Evolutionary conservation across 2,797 vertebrate genomes (phyloP).

Genomic region (Microctenopoma steveboyesi): DNA sequence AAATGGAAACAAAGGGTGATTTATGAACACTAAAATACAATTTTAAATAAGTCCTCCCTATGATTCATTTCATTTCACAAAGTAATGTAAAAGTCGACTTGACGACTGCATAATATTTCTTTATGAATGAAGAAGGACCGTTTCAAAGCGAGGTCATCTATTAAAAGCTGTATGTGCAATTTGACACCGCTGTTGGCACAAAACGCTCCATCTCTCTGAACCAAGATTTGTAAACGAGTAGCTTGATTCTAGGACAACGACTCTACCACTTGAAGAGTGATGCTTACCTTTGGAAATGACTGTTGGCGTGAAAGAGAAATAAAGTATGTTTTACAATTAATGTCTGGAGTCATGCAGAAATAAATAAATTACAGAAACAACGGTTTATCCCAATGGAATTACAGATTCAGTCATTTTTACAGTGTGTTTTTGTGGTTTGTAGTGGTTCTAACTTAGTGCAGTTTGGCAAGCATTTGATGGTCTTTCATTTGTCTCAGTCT

Average conservation of each 20-base stretch:
- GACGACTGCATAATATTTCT: neutral
- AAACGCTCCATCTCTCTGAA: neutral
- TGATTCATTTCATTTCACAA: neutral
- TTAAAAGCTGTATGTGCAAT: neutral
- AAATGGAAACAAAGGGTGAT: constrained; percentile 22
- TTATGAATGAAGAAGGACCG: neutral
- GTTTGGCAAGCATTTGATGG: neutral
- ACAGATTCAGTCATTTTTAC: neutral
- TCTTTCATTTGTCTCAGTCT: neutral
- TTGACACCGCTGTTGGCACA: neutral
- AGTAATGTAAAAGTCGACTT: neutral
- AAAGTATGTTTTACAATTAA: constrained; percentile 61
- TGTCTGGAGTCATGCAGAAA: constrained; percentile 30
- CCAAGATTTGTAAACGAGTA: neutral
- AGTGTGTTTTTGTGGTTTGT: neutral
- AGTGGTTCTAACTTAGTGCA: neutral
- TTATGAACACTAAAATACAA: constrained; percentile 15
- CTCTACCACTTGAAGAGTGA: constrained; percentile 50
- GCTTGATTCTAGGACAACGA: constrained; percentile 10
- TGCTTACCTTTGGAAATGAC: constrained; percentile 77
- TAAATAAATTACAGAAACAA: constrained; percentile 27
- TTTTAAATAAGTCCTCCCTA: no score
- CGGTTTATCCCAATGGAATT: constrained; percentile 17
- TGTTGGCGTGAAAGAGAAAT: constrained; percentile 77
- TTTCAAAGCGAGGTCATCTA: neutral